Conservation (phyloP, 2,113 vertebrate species). For the Thalassarche chlororhynchos region DNA sequence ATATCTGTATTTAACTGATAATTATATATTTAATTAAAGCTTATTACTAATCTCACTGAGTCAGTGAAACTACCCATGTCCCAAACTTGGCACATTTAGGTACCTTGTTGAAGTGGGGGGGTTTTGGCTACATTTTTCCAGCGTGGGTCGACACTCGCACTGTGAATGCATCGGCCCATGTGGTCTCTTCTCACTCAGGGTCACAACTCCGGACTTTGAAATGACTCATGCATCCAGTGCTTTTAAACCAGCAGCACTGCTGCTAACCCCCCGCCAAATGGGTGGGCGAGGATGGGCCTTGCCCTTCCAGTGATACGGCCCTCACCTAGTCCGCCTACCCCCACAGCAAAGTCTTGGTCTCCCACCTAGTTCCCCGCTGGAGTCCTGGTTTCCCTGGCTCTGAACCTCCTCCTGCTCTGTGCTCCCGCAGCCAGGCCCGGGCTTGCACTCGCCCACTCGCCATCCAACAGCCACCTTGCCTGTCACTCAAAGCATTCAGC, state of each 20-base stretch:
- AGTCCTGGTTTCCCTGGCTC: neutral
- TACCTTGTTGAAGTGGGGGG: neutral
- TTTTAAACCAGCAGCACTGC: neutral
- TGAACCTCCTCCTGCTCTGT: no score
- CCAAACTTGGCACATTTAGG: neutral
- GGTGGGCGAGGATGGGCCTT: neutral
- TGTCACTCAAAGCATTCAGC: neutral
- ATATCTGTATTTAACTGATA: neutral
- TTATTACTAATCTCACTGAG: neutral
- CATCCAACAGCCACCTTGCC: neutral
- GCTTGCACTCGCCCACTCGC: neutral
- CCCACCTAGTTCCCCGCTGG: neutral
- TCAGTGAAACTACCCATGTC: neutral
- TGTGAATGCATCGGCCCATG: neutral
- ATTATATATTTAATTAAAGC: neutral
- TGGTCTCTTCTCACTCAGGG: neutral
- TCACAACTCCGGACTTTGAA: neutral
- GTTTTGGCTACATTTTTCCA: neutral
- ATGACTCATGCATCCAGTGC: neutral
- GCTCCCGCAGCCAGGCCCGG: neutral
- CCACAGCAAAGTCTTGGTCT: neutral
- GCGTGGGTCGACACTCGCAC: no score
- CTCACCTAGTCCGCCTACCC: rapidly evolving
- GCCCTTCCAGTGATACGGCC: neutral
- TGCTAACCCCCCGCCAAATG: neutral